Base-by-base conservation (phyloP, 2,888 invertebrate species). In the Drosophila rellima region DNA sequence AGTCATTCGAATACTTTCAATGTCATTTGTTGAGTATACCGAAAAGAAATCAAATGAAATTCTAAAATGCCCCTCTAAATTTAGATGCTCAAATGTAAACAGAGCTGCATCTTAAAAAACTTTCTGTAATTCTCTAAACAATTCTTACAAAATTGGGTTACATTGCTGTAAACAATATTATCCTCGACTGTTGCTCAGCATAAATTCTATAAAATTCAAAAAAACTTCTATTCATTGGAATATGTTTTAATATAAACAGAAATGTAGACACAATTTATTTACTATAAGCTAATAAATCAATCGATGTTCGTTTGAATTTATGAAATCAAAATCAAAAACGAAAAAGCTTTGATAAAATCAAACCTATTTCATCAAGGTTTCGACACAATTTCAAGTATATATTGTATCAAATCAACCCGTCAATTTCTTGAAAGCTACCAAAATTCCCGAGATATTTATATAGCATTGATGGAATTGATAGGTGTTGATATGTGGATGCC, bases 401-500 rank as follows among this genome's bases (percentile, higher is more conserved):
- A 29, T 26, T 40, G 11, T 18, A 37, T 45, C 23, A 23, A 56
- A 50, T 29, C 45, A 37, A 17, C n/a, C 6, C n/a, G 33, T 18
- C 33, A 35, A 45, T 15, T 18, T 50, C 31, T 52, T 52, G 37
- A 56, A 31, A 39, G 37, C 29, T 37, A 33, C 18, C 37, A 18
- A 37, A 13, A 40, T 15, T n/a, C 7, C 20, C 47, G 40, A 20
- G 35, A 2, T 31, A 35, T 44, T 48, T 56, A 45, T 35, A 23
- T 42, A 37, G 31, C 65, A 56, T 50, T 42, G 42, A 33, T 7
- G 45, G 44, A 63, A 66, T 68, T 68, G 68, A 56, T 67, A 78
- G 70, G 86, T 88, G 90, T 88, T 88, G 83, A 83, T 78, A 70
- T 88, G 72, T 85, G 59, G 69, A 67, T 89, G 82, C 85, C 85